Base-by-base conservation (phyloP, 2,888 invertebrate species). In the Drosophila prolongata region DNA sequence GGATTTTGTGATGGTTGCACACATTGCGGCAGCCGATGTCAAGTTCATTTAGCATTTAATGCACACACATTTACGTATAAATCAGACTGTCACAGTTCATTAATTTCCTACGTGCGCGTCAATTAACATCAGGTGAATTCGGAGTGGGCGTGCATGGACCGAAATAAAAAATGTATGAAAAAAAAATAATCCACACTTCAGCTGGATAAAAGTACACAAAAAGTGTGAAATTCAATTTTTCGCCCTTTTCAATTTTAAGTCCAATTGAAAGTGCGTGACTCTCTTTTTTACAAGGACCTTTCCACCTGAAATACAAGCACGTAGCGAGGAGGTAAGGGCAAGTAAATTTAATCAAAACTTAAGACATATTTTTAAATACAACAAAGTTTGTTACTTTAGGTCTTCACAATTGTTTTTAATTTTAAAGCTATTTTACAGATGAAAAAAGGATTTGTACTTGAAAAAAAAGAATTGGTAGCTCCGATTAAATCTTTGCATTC, bases 211-310 rank as follows among this genome's bases (percentile, higher is more conserved):
- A 55, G 57, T 49, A 35, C 43, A 42, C 34, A 61, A 53, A 65
- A 65, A 60, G 52, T 72, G 52, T 55, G 34, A 67, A 85, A 74
- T 80, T 79, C 60, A 75, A 77, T 81, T 83, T 72, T 53, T 54
- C 54, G 47, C 47, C 58, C 62, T 66, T 66, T 78, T 55, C 54
- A 66, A 13, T 35, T 49, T 46, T 4, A 27, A 69, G 70, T 68
- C 57, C 65, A 76, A 55, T 75, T 56, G 64, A 43, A 50, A 35
- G 16, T 49, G 35, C 35, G 27, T 30, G 53, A 46, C 47, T 42
- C 8, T 10, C 19, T 37, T 47, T 42, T 42, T 47, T 42, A 53
- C 24, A 14, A 55, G 14, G 24, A 16, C 14, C 5, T 14, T 11
- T 49, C 6, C 16, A 16, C 16, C 11, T 13, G 35, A 35, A 49